Evolutionary conservation across 2,888 invertebrate species (phyloP), one percentile per base, ranked within the genome.

Genomic region (Dryobota labecula): DNA sequence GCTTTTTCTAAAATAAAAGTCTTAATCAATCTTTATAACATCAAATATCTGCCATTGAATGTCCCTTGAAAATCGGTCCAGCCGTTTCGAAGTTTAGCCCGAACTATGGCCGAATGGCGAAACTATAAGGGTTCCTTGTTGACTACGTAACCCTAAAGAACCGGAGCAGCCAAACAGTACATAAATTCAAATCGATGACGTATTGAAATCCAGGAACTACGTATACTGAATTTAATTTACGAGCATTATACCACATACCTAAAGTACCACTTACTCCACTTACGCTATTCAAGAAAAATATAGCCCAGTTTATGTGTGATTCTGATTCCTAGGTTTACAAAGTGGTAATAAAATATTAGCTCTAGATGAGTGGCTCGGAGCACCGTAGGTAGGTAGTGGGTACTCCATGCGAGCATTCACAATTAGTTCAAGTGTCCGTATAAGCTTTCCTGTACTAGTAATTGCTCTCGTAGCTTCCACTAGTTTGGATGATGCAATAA

Each of bases 401-500:
- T 30, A 64, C 60, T 49, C 30, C 18, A 47, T 47, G 45, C 27
- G 33, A 9, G 15, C 45, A 64, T 62, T 62, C 41, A 70, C 65
- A 66, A 76, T 71, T 66, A 62, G 65, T 57, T 66, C 53, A 45
- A 78, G 66, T 57, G 60, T 18, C 30, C 20, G 30, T 62, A 43
- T 45, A 61, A 36, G 51, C 69, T 45, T 62, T 43, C n/a, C 66
- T 47, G 41, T 53, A 18, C 38, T n/a, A 27, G 20, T 63, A 62
- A 54, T 71, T 71, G 49, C 65, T 54, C 57, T 53, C 24, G 38
- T 53, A 36, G 51, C 20, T 56, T 76, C 38, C 36, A 56, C 3
- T 13, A 43, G 24, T 51, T 51, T 36, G n/a, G 47, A 64, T 43
- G 53, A 36, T 66, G 33, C 33, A 51, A 65, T 77, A 30, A 45